phyloP scores from a whole-genome alignment of 2,797 vertebrate genomes.

The Ispidina lecontei region DNA sequence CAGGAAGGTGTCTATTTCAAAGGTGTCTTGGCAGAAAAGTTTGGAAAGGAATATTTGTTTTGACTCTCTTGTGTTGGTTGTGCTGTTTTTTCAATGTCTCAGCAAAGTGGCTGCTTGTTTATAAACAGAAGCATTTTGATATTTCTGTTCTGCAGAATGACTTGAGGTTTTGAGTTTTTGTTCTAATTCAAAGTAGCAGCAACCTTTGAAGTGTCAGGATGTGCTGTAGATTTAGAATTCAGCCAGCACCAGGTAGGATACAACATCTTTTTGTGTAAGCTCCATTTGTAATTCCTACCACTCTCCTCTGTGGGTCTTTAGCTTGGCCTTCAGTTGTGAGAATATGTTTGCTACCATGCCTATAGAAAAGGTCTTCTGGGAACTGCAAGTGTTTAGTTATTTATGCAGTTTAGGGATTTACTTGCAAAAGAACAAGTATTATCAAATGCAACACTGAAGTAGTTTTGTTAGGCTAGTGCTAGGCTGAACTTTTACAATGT shows the following conservation, averaged over 20 bases:
- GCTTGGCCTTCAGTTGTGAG: background rate
- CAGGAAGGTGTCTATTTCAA: background rate
- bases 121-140: background rate
- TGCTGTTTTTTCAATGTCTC: background rate
- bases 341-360: background rate
- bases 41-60: conserved; percentile 23
- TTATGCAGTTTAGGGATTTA: background rate
- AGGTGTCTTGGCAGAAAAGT: conserved; percentile 3
- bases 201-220: background rate
- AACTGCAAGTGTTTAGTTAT: background rate
- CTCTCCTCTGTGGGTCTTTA: background rate
- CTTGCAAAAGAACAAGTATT: background rate
- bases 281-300: background rate
- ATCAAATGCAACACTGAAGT: background rate
- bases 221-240: background rate
- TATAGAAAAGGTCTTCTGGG: background rate
- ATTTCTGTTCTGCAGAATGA: background rate
- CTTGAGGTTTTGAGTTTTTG: background rate
- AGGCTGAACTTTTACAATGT: background rate
- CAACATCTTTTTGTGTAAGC: background rate
- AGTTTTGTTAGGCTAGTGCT: background rate
- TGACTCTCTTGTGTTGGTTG: background rate
- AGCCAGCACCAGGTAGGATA: background rate
- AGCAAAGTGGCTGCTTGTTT: background rate
- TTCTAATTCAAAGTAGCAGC: background rate